phyloP scores from a whole-genome alignment of 1,140 invertebrate genomes.

The Orchestia grillus region DNA sequence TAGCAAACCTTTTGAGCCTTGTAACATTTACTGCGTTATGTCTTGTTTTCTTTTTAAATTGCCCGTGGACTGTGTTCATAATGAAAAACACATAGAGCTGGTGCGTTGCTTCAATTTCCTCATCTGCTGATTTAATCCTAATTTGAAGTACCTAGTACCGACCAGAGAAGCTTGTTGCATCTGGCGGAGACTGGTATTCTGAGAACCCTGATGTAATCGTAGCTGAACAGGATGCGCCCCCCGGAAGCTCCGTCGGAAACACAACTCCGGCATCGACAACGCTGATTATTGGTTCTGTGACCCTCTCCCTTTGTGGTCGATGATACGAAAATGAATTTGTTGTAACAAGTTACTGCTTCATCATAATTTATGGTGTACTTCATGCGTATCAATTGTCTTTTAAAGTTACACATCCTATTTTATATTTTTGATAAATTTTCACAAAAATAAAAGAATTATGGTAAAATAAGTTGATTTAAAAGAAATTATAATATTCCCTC shows the following conservation, averaged over 20 bases:
- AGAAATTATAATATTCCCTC: no score
- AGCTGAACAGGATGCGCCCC: background rate
- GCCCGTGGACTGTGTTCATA: background rate
- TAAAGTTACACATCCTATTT: background rate
- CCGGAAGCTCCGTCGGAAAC: background rate
- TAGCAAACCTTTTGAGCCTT: background rate
- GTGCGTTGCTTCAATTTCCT: background rate
- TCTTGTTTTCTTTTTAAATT: background rate
- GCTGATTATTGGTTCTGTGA: background rate
- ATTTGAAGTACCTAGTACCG: background rate
- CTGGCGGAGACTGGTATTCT: background rate
- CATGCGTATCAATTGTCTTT: background rate
- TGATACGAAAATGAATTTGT: background rate
- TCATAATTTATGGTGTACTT: background rate
- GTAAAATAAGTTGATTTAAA: no score
- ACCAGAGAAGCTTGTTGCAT: background rate
- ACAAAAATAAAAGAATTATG: background rate
- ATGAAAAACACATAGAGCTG: background rate
- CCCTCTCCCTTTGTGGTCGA: background rate
- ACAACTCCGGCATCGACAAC: background rate
- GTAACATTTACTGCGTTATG: background rate
- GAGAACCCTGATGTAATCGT: conserved; percentile 7
- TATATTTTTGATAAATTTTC: background rate
- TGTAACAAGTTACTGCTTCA: background rate
- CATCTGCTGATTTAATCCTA: background rate